Evolutionary conservation across 2,113 vertebrate genomes (phyloP).

Genomic region (Caranx melampygus): DNA sequence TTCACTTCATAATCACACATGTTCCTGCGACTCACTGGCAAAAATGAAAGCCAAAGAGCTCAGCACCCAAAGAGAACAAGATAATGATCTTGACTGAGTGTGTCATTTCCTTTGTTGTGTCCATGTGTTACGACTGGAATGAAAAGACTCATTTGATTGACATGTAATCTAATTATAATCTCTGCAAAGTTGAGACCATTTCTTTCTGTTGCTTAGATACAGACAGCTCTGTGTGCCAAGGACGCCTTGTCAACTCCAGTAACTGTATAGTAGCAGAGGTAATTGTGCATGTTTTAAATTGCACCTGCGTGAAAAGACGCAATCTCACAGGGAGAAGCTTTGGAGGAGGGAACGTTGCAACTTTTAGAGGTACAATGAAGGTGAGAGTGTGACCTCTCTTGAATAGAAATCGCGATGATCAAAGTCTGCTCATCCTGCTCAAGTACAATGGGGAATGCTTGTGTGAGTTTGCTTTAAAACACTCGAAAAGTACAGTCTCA

Average conservation of each 20-base stretch:
- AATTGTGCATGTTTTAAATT: background rate
- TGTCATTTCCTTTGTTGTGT: constrained; percentile 37
- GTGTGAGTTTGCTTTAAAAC: background rate
- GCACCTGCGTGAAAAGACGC: background rate
- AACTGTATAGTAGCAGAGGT: constrained; percentile 24
- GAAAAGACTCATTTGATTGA: constrained; percentile 53
- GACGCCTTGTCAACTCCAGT: constrained; percentile 11
- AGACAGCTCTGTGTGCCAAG: constrained; percentile 8
- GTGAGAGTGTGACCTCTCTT: background rate
- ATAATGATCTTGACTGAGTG: constrained; percentile 40
- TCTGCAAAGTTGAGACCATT: constrained; percentile 40
- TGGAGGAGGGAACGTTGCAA: background rate
- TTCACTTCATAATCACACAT: constrained; percentile 5
- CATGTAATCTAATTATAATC: constrained; percentile 51
- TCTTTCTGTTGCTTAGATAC: constrained; percentile 61
- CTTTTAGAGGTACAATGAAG: background rate
- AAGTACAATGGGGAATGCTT: background rate
- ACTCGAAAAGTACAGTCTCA: background rate
- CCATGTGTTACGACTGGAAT: constrained; percentile 18
- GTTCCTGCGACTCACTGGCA: background rate
- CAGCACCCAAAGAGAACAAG: constrained; percentile 18
- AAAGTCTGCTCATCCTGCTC: background rate
- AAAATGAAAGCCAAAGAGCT: constrained; percentile 21
- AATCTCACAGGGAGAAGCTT: background rate
- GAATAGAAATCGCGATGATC: background rate